Conservation (phyloP, 2,888 invertebrate genomes). For the Cremastobaeus sp. region DNA sequence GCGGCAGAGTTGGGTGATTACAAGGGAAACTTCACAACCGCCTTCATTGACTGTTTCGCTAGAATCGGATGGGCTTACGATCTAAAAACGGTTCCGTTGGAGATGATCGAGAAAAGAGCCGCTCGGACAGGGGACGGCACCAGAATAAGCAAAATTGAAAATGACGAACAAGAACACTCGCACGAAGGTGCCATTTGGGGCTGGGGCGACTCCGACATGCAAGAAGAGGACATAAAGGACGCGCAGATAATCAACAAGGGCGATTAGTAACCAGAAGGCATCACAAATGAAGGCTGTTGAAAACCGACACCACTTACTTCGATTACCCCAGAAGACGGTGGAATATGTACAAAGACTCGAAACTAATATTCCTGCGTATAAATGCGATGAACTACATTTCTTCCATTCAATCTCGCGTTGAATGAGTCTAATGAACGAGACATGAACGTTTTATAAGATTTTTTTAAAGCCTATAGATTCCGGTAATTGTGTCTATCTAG, state of each 20-base stretch:
- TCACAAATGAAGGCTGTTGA: slow-evolving; percentile 10
- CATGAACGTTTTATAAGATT: no score
- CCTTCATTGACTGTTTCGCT: slow-evolving; percentile 84
- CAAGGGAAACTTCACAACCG: slow-evolving; percentile 82
- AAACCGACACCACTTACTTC: no score
- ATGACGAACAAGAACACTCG: slow-evolving; percentile 76
- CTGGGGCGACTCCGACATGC: slow-evolving; percentile 89
- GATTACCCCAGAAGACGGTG: not conserved
- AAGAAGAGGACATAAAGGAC: slow-evolving; percentile 82
- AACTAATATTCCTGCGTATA: no score
- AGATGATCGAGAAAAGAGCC: slow-evolving; percentile 85
- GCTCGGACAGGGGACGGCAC: slow-evolving; percentile 87
- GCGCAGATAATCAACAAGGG: slow-evolving; percentile 72
- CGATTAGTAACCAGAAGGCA: no score
- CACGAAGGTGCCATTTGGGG: slow-evolving; percentile 85
- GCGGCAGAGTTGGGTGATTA: slow-evolving; percentile 86
- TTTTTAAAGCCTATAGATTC: no score
- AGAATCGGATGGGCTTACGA: slow-evolving; percentile 90
- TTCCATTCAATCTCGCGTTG: no score
- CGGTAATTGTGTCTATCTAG: no score
- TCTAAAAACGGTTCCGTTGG: slow-evolving; percentile 86
- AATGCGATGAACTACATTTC: no score
- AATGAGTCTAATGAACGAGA: no score
- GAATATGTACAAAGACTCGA: no score
- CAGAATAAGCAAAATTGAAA: slow-evolving; percentile 76